Percentiles rank a stretch among this genome's conserved stretches.
Conservation (phyloP, 2,113 vertebrate genomes). For the Ploceus nigricollis region DNA sequence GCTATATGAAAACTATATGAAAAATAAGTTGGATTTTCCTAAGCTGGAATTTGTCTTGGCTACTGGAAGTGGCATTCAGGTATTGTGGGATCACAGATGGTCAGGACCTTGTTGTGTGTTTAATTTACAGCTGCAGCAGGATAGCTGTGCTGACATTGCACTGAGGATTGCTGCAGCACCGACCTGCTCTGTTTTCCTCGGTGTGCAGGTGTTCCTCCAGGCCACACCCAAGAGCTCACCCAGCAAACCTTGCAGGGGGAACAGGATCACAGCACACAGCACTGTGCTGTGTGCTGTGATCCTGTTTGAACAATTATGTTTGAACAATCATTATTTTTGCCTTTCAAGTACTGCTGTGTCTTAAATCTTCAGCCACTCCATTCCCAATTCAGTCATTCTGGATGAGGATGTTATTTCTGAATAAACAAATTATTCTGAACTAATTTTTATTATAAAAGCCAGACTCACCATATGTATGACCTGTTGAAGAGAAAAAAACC, state of each 20-base stretch:
- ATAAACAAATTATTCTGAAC: not conserved
- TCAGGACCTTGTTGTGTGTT: not conserved
- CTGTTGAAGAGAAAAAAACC: not conserved
- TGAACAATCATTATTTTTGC: not conserved
- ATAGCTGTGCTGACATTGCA: not conserved
- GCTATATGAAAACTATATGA: not conserved
- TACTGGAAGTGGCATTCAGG: not conserved
- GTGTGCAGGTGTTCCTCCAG: not conserved
- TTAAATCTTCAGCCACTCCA: not conserved
- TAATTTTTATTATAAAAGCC: not conserved
- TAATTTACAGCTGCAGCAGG: not conserved
- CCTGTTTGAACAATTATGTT: too few species aligned
- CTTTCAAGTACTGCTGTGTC: not conserved
- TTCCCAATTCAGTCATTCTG: not conserved
- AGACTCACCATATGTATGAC: not conserved
- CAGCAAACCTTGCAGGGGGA: not conserved
- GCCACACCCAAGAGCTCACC: too few species aligned
- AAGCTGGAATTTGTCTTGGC: not conserved
- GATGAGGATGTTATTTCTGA: not conserved
- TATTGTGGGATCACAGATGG: not conserved
- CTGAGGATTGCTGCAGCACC: not conserved
- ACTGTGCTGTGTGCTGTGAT: too few species aligned
- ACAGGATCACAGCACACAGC: not conserved
- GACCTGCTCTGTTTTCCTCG: not conserved
- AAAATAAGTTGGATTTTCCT: not conserved